Percentiles rank a stretch among this genome's conserved stretches.
These are phyloP conservation scores for Blennius ocellaris DNA, from an alignment of 2,113 vertebrate genomes.

Conservation along the genomic window DNA sequence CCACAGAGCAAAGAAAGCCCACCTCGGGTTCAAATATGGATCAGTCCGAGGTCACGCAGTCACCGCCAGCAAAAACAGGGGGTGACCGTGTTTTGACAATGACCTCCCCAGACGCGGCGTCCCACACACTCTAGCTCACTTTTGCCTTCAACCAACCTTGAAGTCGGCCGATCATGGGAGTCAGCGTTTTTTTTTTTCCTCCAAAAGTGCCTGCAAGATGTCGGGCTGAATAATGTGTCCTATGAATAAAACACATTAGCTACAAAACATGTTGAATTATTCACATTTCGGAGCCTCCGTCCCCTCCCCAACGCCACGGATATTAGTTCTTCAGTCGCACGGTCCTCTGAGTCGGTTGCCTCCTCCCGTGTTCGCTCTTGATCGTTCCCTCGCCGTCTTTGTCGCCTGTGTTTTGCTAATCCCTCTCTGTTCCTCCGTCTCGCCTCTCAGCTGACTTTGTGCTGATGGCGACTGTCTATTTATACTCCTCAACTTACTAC, in stretches of 20 bases:
- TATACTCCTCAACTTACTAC: conserved; percentile 74
- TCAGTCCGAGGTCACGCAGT: conserved; percentile 49
- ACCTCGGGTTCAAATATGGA: conserved; percentile 35
- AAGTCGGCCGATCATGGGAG: conserved; percentile 59
- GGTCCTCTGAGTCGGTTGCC: conserved; percentile 60
- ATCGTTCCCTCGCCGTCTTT: conserved; percentile 59
- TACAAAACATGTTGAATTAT: conserved; percentile 86
- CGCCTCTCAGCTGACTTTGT: conserved; percentile 69
- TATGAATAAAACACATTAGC: conserved; percentile 87
- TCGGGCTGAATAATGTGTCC: conserved; percentile 81
- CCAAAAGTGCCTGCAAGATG: conserved; percentile 74
- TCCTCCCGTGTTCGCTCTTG: conserved; percentile 49
- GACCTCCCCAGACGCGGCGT: conserved; percentile 46
- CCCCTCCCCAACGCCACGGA: conserved; percentile 55
- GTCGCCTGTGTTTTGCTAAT: conserved; percentile 74
- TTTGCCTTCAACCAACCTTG: conserved; percentile 63
- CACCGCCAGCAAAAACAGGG: conserved; percentile 10
- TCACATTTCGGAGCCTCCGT: conserved; percentile 78
- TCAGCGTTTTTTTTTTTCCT: conserved; percentile 73
- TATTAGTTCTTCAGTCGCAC: conserved; percentile 75
- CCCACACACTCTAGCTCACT: conserved; percentile 9
- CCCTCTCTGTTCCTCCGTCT: conserved; percentile 59
- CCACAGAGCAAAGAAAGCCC: conserved; percentile 6
- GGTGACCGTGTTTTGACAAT: conserved; percentile 41
- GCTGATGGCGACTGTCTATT: conserved; percentile 76